Evolutionary conservation across 37 sponge, comb jelly and placozoan species (phyloP), one percentile per base, ranked within the genome.

Genomic region (Cladorhizidae sp.): DNA sequence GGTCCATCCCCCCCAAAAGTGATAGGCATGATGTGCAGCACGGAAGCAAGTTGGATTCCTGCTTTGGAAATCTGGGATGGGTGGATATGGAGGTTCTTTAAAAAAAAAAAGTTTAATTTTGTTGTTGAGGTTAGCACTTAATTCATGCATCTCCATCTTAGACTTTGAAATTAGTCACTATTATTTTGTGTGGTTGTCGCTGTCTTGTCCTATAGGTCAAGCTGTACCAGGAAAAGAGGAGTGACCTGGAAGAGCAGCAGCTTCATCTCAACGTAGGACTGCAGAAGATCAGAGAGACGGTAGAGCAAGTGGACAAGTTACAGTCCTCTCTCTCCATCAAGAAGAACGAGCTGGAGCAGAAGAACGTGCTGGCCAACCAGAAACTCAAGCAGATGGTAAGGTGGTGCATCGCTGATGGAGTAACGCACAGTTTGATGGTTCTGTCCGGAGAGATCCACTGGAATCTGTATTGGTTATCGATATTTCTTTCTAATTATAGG

Each of bases 261-360:
- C 82, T 98, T 17, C 98, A 98, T 91, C 84, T 98, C 21, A 98
- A 95, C 74, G 95, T 98, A 18, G 98, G 98, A 14, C 81, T 98
- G 23, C 83, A 91, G 73, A 98, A 98, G 84, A 98, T 95, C 56
- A 33, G 86, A 7, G 98, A 98, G 78, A 98, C 98, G 35, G 98
- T 95, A 21, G 94, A 98, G 31, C 96, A 95, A 76, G 98, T 98
- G 51, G 94, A 93, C 54, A 96, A 98, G 55, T 90, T 98, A 5
- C 94, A 95, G 82, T 68, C 90, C 1, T 91, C 89, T 50, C 90
- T 98, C 54, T 94, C 96, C 39, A 80, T 92, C 58, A 98, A 98
- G 90, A 96, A 95, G 90, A 86, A 85, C 25, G 98, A 65, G 36
- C 83, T 94, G 74, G 95, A 97, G 29, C 92, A 91, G 76, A 98